Evolutionary conservation across 2,888 invertebrate genomes (phyloP), one percentile per base, ranked within the genome.

Genomic region (Diplolepis rosae): DNA sequence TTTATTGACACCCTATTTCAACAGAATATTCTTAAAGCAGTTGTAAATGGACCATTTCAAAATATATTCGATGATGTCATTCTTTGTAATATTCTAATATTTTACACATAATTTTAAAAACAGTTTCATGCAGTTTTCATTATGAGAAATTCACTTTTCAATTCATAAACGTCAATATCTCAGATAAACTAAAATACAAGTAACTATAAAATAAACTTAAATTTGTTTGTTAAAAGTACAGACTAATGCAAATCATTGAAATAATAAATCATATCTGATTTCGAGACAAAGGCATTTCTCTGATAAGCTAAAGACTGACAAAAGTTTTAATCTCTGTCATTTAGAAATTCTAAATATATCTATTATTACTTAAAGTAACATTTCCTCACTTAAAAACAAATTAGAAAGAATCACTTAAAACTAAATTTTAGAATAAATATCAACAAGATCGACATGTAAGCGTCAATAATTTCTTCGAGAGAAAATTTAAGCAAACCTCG

Each of bases 161-260:
- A 27, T 27, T 27, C 22, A 9, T 50, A 50, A 50, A 50, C 24
- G 22, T 45, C 18, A 18, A 7, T 45, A 2, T 45, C 35, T 35
- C 2, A 2, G 18, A 18, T 18, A 15, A 45, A 45, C 18, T 3
- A 9, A 32, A 30, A 15, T 54, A 52, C 9, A 54, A 54, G 18
- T 30, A 54, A 30, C 15, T 13, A 1, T 61, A 61, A 61, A 61
- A 61, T 61, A 61, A 22, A 61, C 56, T 35, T 61, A 24, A 61
- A 35, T 24, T 39, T n/a, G 35, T 61, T 61, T 61, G 5, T 61
- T 6, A 35, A 61, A 35, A 24, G 22, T 18, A 30, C 4, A 15
- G 2, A 18, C 30, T 56, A 32, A 15, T 30, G 32, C 30, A 56
- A 1, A 56, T 30, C n/a, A 56, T 35, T 56, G 13, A 54, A 30